Conservation (phyloP, 2,113 vertebrate species). For the Tachysurus fulvidraco region DNA sequence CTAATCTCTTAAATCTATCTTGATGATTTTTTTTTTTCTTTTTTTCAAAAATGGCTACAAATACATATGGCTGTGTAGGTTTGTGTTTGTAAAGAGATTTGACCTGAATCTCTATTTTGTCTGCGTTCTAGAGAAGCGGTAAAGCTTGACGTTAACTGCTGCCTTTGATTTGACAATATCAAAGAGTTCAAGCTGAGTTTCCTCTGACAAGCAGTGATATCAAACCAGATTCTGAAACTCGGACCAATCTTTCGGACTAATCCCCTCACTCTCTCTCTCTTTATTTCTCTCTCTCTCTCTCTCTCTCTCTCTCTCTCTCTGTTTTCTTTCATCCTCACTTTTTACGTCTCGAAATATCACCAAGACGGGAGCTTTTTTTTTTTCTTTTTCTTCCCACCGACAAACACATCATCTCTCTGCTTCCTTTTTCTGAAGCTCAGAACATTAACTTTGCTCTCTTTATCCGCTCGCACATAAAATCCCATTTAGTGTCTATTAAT, state of each 20-base stretch:
- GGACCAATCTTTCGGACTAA: constrained; percentile 21
- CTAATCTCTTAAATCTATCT: background rate
- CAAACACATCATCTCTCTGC: background rate
- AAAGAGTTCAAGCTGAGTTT: constrained; percentile 66
- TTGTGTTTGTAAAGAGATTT: constrained; percentile 12
- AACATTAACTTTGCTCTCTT: background rate
- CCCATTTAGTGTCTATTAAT: background rate
- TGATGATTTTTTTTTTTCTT: background rate
- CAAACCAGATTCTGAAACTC: constrained; percentile 44
- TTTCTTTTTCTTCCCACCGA: background rate
- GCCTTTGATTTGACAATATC: constrained; percentile 71
- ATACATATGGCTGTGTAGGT: background rate
- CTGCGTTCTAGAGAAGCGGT: constrained; percentile 46
- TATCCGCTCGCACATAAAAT: background rate
- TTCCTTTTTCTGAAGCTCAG: background rate
- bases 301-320: constrained; percentile 8
- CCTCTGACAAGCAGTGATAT: constrained; percentile 65
- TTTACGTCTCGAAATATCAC: background rate
- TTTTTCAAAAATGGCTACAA: background rate
- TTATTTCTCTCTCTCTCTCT: background rate
- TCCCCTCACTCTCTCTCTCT: background rate
- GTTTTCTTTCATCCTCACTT: constrained; percentile 15
- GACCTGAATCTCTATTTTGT: constrained; percentile 44
- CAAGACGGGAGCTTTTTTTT: too few species aligned
- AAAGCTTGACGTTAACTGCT: constrained; percentile 56